Conservation (phyloP, 1,140 invertebrate genomes). For the Sitobion miscanthi region DNA sequence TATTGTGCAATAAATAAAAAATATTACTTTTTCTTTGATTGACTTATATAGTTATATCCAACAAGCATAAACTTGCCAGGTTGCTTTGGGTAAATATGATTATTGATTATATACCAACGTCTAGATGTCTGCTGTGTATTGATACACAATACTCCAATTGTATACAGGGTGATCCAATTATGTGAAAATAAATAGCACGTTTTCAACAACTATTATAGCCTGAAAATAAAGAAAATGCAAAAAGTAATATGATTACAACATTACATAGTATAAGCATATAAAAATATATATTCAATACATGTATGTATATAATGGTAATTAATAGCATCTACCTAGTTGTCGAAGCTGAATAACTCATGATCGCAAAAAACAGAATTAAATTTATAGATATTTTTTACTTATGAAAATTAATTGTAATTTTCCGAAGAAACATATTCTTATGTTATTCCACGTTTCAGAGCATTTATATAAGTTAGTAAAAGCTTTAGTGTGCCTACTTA, state of each 20-base stretch:
- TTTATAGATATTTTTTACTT: background rate
- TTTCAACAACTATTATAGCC: constrained; percentile 79
- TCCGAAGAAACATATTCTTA: constrained; percentile 89
- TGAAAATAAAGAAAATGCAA: constrained; percentile 60
- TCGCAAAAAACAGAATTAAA: too few species aligned
- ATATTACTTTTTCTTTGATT: background rate
- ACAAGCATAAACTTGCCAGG: constrained; percentile 73
- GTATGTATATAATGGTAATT: too few species aligned
- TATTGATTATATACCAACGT: constrained; percentile 74
- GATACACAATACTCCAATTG: constrained; percentile 81
- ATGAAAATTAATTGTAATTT: constrained; percentile 68
- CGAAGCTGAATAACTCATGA: too few species aligned
- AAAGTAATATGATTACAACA: too few species aligned
- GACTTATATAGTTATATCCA: constrained; percentile 72
- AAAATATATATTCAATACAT: too few species aligned
- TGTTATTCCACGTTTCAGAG: constrained; percentile 88
- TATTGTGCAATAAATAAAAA: background rate
- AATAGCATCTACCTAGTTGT: too few species aligned
- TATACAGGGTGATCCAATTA: constrained; percentile 79
- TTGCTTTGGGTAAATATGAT: constrained; percentile 74
- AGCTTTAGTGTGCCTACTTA: constrained; percentile 79
- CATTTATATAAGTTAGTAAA: constrained; percentile 78
- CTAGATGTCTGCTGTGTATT: constrained; percentile 71
- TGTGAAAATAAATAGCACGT: constrained; percentile 77
- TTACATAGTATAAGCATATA: too few species aligned